Evolutionary conservation across 1,140 invertebrate genomes (phyloP).

Genomic region (Heliconius himera): DNA sequence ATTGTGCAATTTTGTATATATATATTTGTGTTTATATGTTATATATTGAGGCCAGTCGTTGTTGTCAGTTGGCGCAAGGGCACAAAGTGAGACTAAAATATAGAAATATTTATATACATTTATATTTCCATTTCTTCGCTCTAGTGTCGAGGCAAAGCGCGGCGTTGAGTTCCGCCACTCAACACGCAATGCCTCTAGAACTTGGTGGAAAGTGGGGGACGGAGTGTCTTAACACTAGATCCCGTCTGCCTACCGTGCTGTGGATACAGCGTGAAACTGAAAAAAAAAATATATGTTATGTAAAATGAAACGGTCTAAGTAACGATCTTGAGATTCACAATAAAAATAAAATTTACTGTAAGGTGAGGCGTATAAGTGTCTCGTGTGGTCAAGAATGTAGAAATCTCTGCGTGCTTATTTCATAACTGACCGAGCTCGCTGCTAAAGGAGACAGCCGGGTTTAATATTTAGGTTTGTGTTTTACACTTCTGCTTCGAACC

Average conservation of each 20-base stretch:
- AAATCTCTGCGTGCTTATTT: conserved; percentile 21
- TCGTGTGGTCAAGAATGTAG: conserved; percentile 28
- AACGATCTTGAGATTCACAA: neutral
- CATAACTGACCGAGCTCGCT: conserved; percentile 27
- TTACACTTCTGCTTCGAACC: conserved; percentile 20
- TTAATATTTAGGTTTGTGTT: conserved; percentile 29
- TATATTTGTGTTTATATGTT: neutral
- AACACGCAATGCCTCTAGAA: no score
- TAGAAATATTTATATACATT: no score
- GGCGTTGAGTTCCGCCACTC: no score
- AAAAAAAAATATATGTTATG: neutral
- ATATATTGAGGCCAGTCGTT: neutral
- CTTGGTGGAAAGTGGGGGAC: no score
- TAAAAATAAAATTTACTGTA: conserved; percentile 1
- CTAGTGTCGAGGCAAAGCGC: no score
- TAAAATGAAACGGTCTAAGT: neutral
- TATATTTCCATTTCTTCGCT: no score
- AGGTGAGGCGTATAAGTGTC: conserved; percentile 19
- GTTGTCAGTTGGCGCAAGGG: no score
- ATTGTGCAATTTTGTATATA: neutral
- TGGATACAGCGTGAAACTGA: no score
- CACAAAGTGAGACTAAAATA: no score
- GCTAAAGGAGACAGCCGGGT: conserved; percentile 21
- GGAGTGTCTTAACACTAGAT: no score
- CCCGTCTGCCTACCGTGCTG: no score